phyloP scores from a whole-genome alignment of 2,797 vertebrate species.

The Muscicapa comitata region DNA sequence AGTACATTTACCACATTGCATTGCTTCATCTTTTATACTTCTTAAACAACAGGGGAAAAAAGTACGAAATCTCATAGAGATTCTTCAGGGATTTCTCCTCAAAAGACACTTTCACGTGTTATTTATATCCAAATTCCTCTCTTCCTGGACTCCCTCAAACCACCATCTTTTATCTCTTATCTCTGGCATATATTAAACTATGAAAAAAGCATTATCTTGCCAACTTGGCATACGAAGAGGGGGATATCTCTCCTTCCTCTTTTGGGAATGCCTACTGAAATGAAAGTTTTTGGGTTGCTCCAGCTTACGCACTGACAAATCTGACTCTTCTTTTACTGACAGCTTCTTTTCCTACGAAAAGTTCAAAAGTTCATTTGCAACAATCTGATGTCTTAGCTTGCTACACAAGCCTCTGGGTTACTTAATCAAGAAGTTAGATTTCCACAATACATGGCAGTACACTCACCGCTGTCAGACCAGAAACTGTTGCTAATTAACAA shows the following conservation, averaged over 20 bases:
- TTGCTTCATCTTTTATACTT: not conserved
- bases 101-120: not conserved
- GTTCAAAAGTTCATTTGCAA: constrained; percentile 22
- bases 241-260: not conserved
- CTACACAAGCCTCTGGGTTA: not conserved
- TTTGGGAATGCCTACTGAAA: not conserved
- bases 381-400: not conserved
- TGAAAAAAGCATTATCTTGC: not conserved
- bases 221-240: not conserved
- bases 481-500: not conserved
- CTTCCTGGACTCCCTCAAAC: not conserved
- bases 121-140: not conserved
- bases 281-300: not conserved
- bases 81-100: not conserved
- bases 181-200: not conserved
- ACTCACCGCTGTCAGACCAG: not conserved
- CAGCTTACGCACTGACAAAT: not conserved
- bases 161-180: not conserved
- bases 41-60: not conserved
- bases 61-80: not conserved
- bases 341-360: not conserved
- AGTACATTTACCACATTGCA: not conserved
- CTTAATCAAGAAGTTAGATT: not conserved
- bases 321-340: not conserved
- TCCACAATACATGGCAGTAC: not conserved